Evolutionary conservation across 2,888 invertebrate species (phyloP), one percentile per base, ranked within the genome.

Genomic region (Fragum fragum): DNA sequence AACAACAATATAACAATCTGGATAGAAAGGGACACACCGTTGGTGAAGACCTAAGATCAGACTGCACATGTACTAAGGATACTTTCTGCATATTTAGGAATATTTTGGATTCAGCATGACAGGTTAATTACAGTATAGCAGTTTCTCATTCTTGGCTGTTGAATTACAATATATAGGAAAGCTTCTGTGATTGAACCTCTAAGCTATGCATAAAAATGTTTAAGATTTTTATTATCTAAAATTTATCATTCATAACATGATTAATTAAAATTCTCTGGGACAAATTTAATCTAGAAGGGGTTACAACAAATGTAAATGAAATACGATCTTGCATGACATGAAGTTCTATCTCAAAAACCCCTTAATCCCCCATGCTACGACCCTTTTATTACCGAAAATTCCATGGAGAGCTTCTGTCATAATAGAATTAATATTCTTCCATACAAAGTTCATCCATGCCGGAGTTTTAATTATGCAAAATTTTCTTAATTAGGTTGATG

Each of bases 401-500:
- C 73, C 73, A 59, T 14, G 39, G 73, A 71, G 71, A 36, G 36
- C 39, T 36, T 23, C 57, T 36, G 23, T 73, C 42, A 73, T 61
- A 55, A 73, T 73, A 73, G 59, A 73, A 61, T 73, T 73, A 73
- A 73, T 73, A 59, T 73, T 59, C 59, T 26, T 61, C 26, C 39
- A 73, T 23, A 42, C 57, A 59, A 52, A 73, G 42, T 42, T 73
- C 73, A 73, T 18, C 29, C 39, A 18, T 39, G 21, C 39, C 42
- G 18, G 28, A 71, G 52, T 42, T 73, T 73, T 59, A 73, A 61
- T 73, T 59, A 73, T 73, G 73, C 61, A 73, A 73, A 73, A 61
- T 29, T 36, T 59, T 42, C 61, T 59, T 73, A 73, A 73, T 73
- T 73, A 73, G 73, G 23, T 73, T 73, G 73, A 59, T 61, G 73